Evolutionary conservation across 2,113 vertebrate species (phyloP), one percentile per base, ranked within the genome.

Genomic region (Motacilla tschutschensis): DNA sequence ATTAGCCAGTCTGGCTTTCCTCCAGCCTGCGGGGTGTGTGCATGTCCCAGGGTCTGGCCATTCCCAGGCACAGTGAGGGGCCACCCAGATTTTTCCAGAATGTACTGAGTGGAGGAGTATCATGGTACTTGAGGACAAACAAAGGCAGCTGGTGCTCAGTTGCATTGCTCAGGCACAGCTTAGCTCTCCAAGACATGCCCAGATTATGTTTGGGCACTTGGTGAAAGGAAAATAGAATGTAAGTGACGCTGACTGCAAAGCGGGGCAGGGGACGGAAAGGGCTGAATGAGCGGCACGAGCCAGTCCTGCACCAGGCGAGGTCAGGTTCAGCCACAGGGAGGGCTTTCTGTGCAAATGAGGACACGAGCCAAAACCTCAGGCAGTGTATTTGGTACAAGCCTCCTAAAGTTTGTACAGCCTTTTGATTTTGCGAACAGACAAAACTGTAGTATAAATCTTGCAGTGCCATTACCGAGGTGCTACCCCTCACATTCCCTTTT

Each of bases 231-330:
- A 72, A 71, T 22, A 8, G 57, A 51, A 9, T 6, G 2, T 7
- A 43, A 57, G 7, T 13, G 43, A 44, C 33, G 21, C 14, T 0
- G 0, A 62, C 35, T 14, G 21, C 44, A 67, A 19, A 40, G 5
- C 0, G 0, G 10, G 28, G 33, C 59, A 46, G 31, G 12, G 6
- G 10, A 40, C 11, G 0, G 0, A 2, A 15, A 62, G 38, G 35
- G 40, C 6, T 19, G 43, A 40, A 7, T 8, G 54, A 64, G 7
- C 33, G 33, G 5, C 29, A 19, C 2, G 8, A 76, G 38, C 33
- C 33, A 28, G 44, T 36, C 33, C 51, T 29, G 71, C 35, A n/a
- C 10, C n/a, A 14, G 50, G 38, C n/a, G 40, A 11, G 29, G 41
- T 31, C 0, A 0, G 46, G 24, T 9, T 46, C 41, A 58, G n/a